phyloP scores from a whole-genome alignment of 2,888 invertebrate species.

The Nasonia oneida region DNA sequence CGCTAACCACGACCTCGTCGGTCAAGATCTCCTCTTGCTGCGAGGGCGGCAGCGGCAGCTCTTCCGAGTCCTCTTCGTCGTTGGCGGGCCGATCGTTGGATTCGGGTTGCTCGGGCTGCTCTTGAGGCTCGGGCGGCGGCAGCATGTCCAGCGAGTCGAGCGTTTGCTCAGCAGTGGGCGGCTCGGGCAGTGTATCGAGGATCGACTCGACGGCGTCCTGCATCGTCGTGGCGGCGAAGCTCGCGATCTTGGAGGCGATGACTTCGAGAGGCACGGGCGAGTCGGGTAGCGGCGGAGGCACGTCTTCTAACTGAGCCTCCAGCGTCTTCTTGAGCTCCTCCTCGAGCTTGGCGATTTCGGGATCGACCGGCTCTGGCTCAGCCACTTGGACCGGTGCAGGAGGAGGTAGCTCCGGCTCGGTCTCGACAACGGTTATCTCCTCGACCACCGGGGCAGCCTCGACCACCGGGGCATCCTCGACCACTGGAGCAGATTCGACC shows the following conservation, averaged over 20 bases:
- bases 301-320: slow-evolving; percentile 60
- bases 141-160: slow-evolving; percentile 35
- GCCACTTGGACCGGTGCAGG: background rate
- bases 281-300: slow-evolving; percentile 71
- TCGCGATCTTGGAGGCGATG: slow-evolving; percentile 60
- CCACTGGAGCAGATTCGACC: background rate
- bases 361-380: background rate
- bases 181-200: slow-evolving; percentile 37
- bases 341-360: background rate
- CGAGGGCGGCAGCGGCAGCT: slow-evolving; percentile 66
- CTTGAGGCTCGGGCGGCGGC: slow-evolving; percentile 32
- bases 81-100: slow-evolving; percentile 26
- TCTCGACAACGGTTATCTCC: background rate
- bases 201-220: slow-evolving; percentile 41
- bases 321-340: slow-evolving; percentile 51
- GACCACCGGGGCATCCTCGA: background rate
- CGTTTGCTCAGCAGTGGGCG: slow-evolving; percentile 12
- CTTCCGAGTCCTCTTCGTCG: slow-evolving; percentile 56
- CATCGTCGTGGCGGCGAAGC: slow-evolving; percentile 63
- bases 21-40: slow-evolving; percentile 18
- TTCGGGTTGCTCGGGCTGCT: slow-evolving; percentile 62
- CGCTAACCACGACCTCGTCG: slow-evolving; percentile 23
- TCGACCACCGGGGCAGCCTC: background rate
- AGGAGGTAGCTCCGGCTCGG: background rate
- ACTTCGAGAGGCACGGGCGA: slow-evolving; percentile 63